Evolutionary conservation across 2,888 invertebrate genomes (phyloP), one percentile per base, ranked within the genome.

Genomic region (Agrochola lychnidis): DNA sequence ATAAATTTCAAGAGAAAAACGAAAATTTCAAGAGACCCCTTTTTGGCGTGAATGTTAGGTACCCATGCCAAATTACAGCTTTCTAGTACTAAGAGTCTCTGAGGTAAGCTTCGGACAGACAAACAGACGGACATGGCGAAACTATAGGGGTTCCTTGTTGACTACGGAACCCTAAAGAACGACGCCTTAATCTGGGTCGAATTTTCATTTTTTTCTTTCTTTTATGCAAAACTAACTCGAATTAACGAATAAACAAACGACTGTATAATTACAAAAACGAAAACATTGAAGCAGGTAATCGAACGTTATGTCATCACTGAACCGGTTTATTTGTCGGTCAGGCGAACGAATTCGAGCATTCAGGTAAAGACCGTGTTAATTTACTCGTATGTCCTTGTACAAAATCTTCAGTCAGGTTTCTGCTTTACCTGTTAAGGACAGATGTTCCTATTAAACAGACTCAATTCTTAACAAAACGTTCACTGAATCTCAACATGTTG

Each of bases 241-340:
- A 40, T 67, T 25, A 79, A 42, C 45, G 48, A 22, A 56, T 48
- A 42, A 19, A 62, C 16, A 66, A 53, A 45, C 3, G 2, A 56
- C 30, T 62, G 42, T 14, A 56, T 25, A 57, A 19, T 69, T 61
- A 74, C 19, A 75, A 45, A 30, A 70, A 78, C 36, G 61, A 61
- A 79, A 83, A 79, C 14, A 40, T 56, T 42, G 4, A 19, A 67
- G 56, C 19, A 45, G 19, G 64, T 70, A 72, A 69, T 69, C 63
- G 30, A 71, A 61, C 12, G 64, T 81, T 84, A 84, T 70, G 70
- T 77, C 73, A 84, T 66, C 56, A 19, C 16, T 9, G 45, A 78
- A 66, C 85, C 71, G 62, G 85, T 82, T 64, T 14, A 19, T 66
- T 84, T 78, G 42, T 85, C 73, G 73, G 71, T 71, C 82, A 84